These are phyloP conservation scores for Nematostella vectensis DNA, from an alignment of 92 coral and sea anemone species.

Conservation along the genomic window DNA sequence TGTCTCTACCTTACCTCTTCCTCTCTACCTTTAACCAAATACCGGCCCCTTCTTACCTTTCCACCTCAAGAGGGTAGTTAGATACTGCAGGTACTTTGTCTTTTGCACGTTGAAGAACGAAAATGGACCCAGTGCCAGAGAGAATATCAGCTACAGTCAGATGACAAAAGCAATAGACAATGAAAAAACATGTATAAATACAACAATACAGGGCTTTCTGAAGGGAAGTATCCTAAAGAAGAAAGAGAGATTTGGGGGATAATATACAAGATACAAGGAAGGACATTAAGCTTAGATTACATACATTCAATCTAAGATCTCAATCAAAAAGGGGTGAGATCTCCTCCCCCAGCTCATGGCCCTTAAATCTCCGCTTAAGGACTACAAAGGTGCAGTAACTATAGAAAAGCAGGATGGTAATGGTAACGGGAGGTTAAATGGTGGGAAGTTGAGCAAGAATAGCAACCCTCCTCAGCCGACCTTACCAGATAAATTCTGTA, in stretches of 20 bases:
- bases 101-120: slow-evolving; percentile 94
- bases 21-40: too few relatives aligned
- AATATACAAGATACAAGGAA: too few relatives aligned
- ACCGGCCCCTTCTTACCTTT: too few relatives aligned
- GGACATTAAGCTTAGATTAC: too few relatives aligned
- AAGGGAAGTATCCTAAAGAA: background rate
- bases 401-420: background rate
- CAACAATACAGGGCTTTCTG: background rate
- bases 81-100: slow-evolving; percentile 85
- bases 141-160: slow-evolving; percentile 56
- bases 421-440: too few relatives aligned
- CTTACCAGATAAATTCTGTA: slow-evolving; percentile 84
- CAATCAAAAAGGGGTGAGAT: too few relatives aligned
- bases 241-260: too few relatives aligned
- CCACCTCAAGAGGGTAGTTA: slow-evolving; percentile 86
- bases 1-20: too few relatives aligned
- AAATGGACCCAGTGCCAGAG: slow-evolving; percentile 81
- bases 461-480: background rate
- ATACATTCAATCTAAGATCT: too few relatives aligned
- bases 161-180: background rate
- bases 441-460: too few relatives aligned
- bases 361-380: background rate
- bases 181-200: too few relatives aligned
- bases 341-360: background rate
- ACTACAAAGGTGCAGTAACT: background rate